A percentile compares a stretch with the other conserved stretches of the same genome.
Evolutionary conservation across 92 coral and sea anemone genomes (phyloP).

Genomic region (Micromussa lordhowensis): DNA sequence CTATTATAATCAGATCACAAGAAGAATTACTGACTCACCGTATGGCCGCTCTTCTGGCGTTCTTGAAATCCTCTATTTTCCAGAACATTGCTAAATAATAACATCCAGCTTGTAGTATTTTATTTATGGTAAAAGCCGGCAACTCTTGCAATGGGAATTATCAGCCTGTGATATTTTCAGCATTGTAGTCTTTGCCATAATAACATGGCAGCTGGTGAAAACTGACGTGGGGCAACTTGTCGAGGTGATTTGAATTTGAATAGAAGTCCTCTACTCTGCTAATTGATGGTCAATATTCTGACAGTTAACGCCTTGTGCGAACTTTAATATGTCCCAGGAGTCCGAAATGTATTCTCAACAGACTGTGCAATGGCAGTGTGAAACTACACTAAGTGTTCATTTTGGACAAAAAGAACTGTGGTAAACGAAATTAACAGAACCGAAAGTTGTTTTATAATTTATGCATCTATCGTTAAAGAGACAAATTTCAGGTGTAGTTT

Average conservation of each 20-base stretch:
- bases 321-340: background rate
- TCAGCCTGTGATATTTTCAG: background rate
- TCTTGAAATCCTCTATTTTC: background rate
- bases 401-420: background rate
- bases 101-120: background rate
- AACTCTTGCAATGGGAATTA: conserved; percentile 6
- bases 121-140: background rate
- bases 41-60: background rate
- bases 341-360: background rate
- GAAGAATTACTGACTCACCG: background rate
- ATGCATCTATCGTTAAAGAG: background rate
- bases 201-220: background rate
- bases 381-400: background rate
- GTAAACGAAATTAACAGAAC: background rate
- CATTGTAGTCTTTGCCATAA: background rate
- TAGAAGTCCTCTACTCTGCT: background rate
- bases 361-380: background rate
- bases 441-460: background rate
- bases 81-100: background rate
- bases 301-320: background rate
- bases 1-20: background rate
- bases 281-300: background rate
- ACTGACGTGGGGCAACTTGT: background rate
- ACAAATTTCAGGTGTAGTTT: background rate
- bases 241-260: conserved; percentile 42